Conservation (phyloP, 2,888 invertebrate genomes). For the Amblyjoppa fuscipennis region DNA sequence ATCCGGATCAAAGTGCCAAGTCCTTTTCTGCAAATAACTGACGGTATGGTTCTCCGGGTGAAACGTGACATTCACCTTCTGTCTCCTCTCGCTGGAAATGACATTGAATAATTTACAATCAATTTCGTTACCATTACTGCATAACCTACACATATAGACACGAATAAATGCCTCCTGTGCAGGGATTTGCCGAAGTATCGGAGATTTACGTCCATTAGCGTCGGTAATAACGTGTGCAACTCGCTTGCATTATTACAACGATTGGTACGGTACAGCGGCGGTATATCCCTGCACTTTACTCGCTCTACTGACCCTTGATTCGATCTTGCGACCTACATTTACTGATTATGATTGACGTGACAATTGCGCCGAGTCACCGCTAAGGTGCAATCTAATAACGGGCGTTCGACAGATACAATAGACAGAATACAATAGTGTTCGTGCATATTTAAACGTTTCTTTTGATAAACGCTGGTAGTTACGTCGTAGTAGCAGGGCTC, state of each 20-base stretch:
- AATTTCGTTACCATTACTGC: conserved; percentile 4
- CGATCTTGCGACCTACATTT: conserved; percentile 75
- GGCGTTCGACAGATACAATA: conserved; percentile 15
- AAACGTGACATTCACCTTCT: conserved; percentile 91
- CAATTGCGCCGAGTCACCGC: conserved; percentile 74
- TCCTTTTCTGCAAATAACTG: conserved; percentile 89
- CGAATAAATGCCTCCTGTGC: background rate
- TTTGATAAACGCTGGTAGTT: background rate
- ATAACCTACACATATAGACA: background rate
- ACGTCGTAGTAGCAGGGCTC: no score
- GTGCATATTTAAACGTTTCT: background rate
- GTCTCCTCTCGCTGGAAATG: conserved; percentile 87
- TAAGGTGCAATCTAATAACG: conserved; percentile 45
- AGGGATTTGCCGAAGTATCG: conserved; percentile 11
- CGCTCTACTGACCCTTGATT: conserved; percentile 53
- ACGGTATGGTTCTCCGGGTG: conserved; percentile 91
- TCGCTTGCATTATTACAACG: conserved; percentile 46
- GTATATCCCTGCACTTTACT: conserved; percentile 17
- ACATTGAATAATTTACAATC: conserved; percentile 36
- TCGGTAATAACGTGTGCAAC: conserved; percentile 44
- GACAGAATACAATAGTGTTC: conserved; percentile 14
- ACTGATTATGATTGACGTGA: conserved; percentile 80
- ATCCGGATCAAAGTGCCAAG: conserved; percentile 90
- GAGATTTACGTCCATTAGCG: conserved; percentile 33
- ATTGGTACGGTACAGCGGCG: conserved; percentile 15